Evolutionary conservation across 2,888 invertebrate species (phyloP).

Genomic region (Ganaspis brasiliensis): DNA sequence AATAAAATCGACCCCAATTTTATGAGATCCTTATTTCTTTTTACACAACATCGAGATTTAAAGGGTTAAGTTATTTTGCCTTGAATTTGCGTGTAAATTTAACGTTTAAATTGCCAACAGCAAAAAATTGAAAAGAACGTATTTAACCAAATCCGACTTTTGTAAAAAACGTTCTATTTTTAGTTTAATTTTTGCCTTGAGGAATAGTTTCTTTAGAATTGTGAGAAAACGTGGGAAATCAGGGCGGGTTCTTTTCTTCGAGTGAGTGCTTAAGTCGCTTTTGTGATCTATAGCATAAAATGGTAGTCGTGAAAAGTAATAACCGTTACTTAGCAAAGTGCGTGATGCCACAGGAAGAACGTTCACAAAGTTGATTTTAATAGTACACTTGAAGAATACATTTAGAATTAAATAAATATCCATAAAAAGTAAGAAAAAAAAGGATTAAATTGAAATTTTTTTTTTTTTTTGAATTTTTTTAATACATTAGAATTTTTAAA

Average conservation of each 20-base stretch:
- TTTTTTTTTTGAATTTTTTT: background rate
- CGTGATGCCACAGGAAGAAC: conserved; percentile 7
- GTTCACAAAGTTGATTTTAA: conserved; percentile 25
- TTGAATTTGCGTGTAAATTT: no score
- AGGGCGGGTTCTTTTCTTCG: conserved; percentile 20
- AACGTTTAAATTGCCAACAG: no score
- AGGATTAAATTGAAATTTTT: background rate
- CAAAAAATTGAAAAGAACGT: background rate
- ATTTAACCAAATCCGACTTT: background rate
- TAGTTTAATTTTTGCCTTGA: background rate
- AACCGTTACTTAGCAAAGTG: conserved; percentile 57
- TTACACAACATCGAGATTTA: no score
- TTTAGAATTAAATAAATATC: conserved; percentile 9
- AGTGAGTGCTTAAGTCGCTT: conserved; percentile 17
- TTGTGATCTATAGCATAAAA: conserved; percentile 21
- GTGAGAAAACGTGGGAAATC: conserved; percentile 20
- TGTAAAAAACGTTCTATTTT: conserved; percentile 5
- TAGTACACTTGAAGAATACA: background rate
- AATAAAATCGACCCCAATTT: no score
- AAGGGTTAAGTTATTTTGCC: no score
- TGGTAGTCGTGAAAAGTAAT: conserved; percentile 57
- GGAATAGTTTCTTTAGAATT: conserved; percentile 1
- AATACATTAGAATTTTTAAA: background rate
- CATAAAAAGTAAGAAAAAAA: background rate
- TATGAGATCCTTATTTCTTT: no score